Evolutionary conservation across 2,888 invertebrate species (phyloP).

Genomic region (Hirtodrosophila histrioides): DNA sequence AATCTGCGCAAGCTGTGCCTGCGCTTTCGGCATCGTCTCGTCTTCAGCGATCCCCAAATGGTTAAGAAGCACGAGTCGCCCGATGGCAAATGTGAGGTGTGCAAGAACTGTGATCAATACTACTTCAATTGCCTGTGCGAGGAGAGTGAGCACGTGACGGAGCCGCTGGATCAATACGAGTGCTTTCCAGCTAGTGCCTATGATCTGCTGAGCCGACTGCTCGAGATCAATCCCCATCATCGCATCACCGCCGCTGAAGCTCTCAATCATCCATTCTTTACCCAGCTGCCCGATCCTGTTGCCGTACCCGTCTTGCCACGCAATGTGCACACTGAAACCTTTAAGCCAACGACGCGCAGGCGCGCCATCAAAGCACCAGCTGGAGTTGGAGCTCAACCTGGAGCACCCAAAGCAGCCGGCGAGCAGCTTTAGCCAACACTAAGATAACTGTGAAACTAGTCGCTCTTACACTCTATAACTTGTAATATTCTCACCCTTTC

Average conservation of each 20-base stretch:
- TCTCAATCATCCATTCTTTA: slow-evolving; percentile 90
- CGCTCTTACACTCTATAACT: slow-evolving; percentile 23
- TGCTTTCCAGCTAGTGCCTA: slow-evolving; percentile 90
- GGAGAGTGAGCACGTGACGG: slow-evolving; percentile 73
- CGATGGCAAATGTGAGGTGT: slow-evolving; percentile 79
- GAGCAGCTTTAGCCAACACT: slow-evolving; percentile 30
- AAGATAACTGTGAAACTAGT: slow-evolving; percentile 57
- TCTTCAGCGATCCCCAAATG: slow-evolving; percentile 78
- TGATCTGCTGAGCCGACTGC: slow-evolving; percentile 88
- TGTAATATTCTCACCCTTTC: slow-evolving; percentile 4
- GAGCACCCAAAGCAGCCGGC: neutral
- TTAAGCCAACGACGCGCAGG: slow-evolving; percentile 41
- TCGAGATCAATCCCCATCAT: slow-evolving; percentile 91
- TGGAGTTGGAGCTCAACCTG: neutral
- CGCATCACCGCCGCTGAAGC: slow-evolving; percentile 91
- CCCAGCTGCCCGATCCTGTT: slow-evolving; percentile 21
- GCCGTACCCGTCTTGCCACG: neutral
- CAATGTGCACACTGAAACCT: slow-evolving; percentile 1
- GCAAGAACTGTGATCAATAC: slow-evolving; percentile 84
- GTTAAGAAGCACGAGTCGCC: slow-evolving; percentile 71
- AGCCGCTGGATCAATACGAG: slow-evolving; percentile 81
- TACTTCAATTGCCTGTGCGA: slow-evolving; percentile 84
- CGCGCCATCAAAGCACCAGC: slow-evolving; percentile 30
- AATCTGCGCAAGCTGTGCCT: slow-evolving; percentile 85
- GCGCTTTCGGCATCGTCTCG: slow-evolving; percentile 83